Base-by-base conservation (phyloP, 2,888 invertebrate genomes). In the Torymus tubicola region DNA sequence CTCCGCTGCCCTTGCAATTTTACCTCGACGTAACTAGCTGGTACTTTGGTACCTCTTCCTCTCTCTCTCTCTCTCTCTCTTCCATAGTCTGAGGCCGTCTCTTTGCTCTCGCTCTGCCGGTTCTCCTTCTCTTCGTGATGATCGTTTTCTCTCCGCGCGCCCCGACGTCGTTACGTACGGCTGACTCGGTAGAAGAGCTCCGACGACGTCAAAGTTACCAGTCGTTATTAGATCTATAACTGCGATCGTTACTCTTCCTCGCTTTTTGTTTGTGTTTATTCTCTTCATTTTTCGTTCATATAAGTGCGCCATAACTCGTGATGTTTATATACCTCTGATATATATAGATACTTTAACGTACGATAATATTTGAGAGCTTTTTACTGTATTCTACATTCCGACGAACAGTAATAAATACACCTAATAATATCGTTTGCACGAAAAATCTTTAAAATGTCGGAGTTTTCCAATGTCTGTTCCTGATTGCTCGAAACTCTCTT, bases 11-110 rank as follows among this genome's bases (percentile, higher is more conserved):
- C 86, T 86, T 85, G 86, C 86, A 86, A 88, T 78, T 81, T 73
- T 73, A 86, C 86, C 85, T 86, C 85, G 87, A n/a, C 86, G 87
- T 87, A 88, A 87, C 86, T 85, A 85, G 85, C 82, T 85, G 83
- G 72, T 78, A 73, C 72, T 78, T 73, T 68, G 78, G 31, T 2
- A 31, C 31, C 21, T 8, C 58, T 57, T 1, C 16, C 16, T 69
- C 21, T 21, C 21, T 31, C 61, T 75, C 42, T 58, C 31, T n/a
- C 55, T 42, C 10, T 11, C 18, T 67, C 16, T 42, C 53, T 52
- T 11, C 31, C 18, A 31, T 24, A 31, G 64, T 55, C 55, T 64
- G 65, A 55, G 58, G 42, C 12, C 73, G 61, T 31, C 65, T 64
- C 74, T 70, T 70, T 60, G 74, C 74, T 21, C 14, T 31, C 63